These are phyloP conservation scores for Glaucomys volans DNA, from an alignment of 2,113 vertebrate genomes.

Conservation along the genomic window DNA sequence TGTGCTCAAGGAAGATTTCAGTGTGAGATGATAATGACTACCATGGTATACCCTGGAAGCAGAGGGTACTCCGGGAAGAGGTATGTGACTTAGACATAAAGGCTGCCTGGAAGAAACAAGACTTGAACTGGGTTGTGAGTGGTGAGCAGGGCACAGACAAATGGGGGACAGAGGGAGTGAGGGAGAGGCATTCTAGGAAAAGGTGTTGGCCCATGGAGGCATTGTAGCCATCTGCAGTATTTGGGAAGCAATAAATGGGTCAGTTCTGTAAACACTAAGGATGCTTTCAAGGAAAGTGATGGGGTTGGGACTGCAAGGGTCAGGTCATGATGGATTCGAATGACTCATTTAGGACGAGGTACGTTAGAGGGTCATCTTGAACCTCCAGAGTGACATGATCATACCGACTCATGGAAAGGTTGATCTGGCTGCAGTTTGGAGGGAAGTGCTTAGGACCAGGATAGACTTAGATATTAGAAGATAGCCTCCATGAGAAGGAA, in stretches of 20 bases:
- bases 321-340: not conserved
- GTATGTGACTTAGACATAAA: not conserved
- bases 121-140: not conserved
- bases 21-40: not conserved
- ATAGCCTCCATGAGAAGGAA: not conserved
- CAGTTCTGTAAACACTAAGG: not conserved
- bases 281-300: not conserved
- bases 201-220: not conserved
- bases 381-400: not conserved
- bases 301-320: not conserved
- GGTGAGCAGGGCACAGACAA: not conserved
- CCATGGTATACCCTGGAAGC: accelerated
- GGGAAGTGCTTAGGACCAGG: not conserved
- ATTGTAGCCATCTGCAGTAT: not conserved
- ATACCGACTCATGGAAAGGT: not conserved
- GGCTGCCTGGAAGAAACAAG: not conserved
- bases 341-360: not conserved
- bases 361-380: not conserved
- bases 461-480: not conserved
- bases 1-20: not conserved
- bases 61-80: not conserved
- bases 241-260: not conserved
- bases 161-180: too few species aligned
- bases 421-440: not conserved
- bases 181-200: not conserved